Percentiles rank a stretch among this genome's conserved stretches.
These are phyloP conservation scores for Gobius niger DNA, from an alignment of 2,113 vertebrate species.

Conservation along the genomic window DNA sequence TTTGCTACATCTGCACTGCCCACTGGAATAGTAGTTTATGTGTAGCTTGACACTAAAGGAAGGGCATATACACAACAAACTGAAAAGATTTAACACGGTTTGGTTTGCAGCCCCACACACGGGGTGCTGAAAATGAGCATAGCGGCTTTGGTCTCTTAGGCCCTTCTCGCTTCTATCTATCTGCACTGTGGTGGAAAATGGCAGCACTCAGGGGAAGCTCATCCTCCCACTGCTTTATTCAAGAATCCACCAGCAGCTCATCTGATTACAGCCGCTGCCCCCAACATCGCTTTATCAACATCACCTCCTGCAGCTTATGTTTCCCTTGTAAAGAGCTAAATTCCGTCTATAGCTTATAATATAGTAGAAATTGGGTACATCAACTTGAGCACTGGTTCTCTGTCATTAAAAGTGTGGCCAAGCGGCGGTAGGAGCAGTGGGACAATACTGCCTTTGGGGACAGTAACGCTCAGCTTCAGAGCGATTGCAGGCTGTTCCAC, in stretches of 20 bases:
- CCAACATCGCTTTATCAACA: neutral
- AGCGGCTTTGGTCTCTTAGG: neutral
- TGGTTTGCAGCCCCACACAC: no score
- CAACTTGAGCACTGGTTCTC: neutral
- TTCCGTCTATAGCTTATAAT: no score
- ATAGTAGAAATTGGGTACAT: no score
- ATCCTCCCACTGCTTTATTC: constrained; percentile 11
- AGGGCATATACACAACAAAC: no score
- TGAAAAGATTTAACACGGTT: no score
- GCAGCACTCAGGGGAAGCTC: constrained; percentile 1
- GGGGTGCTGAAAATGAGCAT: no score
- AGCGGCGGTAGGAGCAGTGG: neutral
- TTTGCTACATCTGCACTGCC: no score
- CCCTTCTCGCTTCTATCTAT: constrained; percentile 4
- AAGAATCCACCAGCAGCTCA: neutral
- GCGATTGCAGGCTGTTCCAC: constrained; percentile 18
- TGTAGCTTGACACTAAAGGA: no score
- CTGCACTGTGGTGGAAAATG: neutral
- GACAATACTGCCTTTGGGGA: neutral
- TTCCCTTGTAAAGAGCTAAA: neutral
- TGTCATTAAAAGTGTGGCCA: neutral
- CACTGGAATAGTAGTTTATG: no score
- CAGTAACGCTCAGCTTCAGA: constrained; percentile 12
- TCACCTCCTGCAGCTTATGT: neutral
- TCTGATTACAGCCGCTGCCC: constrained; percentile 9